These are phyloP conservation scores for Sympetrum striolatum DNA, from an alignment of 2,888 invertebrate species.

Conservation along the genomic window DNA sequence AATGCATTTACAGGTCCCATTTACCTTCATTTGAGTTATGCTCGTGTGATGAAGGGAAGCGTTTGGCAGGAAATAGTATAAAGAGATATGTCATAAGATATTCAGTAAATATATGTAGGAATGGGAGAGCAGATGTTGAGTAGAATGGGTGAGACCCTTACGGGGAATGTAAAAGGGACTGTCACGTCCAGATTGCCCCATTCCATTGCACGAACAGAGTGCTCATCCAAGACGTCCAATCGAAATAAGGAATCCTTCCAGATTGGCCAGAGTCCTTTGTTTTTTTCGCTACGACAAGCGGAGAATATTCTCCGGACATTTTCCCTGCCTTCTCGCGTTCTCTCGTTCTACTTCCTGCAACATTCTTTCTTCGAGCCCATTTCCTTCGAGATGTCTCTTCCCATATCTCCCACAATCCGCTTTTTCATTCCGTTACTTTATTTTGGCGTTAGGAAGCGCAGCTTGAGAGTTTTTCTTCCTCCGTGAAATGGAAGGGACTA, in stretches of 20 bases:
- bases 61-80: no score
- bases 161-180: neutral
- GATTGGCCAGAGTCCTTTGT: neutral
- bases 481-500: neutral
- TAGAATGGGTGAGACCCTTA: neutral
- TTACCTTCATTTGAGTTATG: no score
- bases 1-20: no score
- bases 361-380: neutral
- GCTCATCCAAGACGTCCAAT: neutral
- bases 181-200: neutral
- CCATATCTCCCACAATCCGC: neutral
- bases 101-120: neutral
- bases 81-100: neutral
- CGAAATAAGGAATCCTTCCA: neutral
- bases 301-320: neutral
- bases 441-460: neutral
- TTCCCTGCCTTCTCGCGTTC: neutral
- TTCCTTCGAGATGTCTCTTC: neutral
- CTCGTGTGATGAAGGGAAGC: no score
- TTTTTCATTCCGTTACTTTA: neutral
- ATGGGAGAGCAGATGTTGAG: neutral
- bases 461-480: neutral
- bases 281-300: neutral
- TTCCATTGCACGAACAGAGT: neutral
- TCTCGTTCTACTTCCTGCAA: neutral